A percentile compares a stretch with the other conserved stretches of the same genome.
Conservation (phyloP, 2,888 invertebrate genomes). For the Metopia argyrocephala region DNA sequence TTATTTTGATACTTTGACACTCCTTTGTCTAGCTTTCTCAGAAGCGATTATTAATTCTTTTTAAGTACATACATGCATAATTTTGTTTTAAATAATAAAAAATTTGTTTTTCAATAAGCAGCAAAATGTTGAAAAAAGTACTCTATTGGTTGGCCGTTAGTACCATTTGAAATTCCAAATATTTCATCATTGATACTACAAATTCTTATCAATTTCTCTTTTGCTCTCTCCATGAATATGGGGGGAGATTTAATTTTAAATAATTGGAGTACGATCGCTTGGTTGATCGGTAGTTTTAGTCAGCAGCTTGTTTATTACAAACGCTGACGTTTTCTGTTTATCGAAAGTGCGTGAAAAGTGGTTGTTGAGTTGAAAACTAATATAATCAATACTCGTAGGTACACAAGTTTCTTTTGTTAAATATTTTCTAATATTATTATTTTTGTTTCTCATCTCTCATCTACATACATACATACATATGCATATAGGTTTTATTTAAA, state of each 20-base stretch:
- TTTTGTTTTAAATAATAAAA: too few species aligned
- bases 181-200: neutral
- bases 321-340: conserved; percentile 4
- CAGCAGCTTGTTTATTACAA: conserved; percentile 30
- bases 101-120: too few species aligned
- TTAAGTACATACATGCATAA: too few species aligned
- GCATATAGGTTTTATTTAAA: conserved; percentile 17
- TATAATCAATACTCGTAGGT: neutral
- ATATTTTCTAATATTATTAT: conserved; percentile 7
- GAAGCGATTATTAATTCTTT: too few species aligned
- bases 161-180: neutral
- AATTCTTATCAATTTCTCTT: conserved; percentile 22
- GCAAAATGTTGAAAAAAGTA: too few species aligned
- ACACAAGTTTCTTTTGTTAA: neutral
- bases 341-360: conserved; percentile 28
- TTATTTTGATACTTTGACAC: too few species aligned
- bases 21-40: too few species aligned
- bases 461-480: too few species aligned
- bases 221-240: neutral
- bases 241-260: neutral
- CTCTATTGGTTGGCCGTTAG: too few species aligned
- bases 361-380: neutral
- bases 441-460: neutral
- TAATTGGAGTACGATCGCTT: neutral
- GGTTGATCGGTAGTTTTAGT: conserved; percentile 37